phyloP scores from a whole-genome alignment of 2,888 invertebrate species.

The Drosophila monieri region DNA sequence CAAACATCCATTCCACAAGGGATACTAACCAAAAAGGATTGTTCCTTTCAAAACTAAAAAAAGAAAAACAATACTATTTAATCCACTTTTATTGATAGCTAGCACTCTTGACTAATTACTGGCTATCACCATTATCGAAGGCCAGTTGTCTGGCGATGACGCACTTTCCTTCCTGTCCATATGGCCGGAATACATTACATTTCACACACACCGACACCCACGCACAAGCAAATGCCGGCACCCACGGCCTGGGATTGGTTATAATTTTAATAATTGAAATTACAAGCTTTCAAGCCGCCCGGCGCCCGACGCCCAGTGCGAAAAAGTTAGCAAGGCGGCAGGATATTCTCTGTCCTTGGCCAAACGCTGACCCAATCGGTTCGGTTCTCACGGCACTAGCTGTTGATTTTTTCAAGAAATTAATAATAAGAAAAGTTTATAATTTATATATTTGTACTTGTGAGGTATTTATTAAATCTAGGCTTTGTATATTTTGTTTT shows the following conservation, averaged over 20 bases:
- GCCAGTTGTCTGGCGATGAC: constrained; percentile 47
- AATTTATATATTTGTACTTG: no score
- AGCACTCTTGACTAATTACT: constrained; percentile 4
- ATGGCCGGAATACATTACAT: constrained; percentile 42
- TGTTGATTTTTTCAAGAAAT: neutral
- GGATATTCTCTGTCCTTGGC: neutral
- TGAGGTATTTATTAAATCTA: no score
- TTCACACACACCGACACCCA: constrained; percentile 10
- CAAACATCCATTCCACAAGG: no score
- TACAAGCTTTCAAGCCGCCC: constrained; percentile 9
- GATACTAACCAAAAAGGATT: no score
- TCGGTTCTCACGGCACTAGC: constrained; percentile 1
- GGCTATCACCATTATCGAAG: constrained; percentile 3
- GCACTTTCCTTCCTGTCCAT: constrained; percentile 46
- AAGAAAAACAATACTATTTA: neutral
- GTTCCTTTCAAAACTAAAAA: neutral
- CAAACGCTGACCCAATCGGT: neutral
- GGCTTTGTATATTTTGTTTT: neutral
- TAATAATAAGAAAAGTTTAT: no score
- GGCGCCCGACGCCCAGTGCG: constrained; percentile 5
- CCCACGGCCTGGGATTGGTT: constrained; percentile 13
- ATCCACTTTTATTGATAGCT: constrained; percentile 4
- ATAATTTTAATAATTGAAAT: constrained; percentile 65
- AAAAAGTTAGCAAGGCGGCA: constrained; percentile 15
- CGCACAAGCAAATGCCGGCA: constrained; percentile 3